These are phyloP conservation scores for Dasypogon diadema DNA, from an alignment of 2,888 invertebrate genomes.

Conservation along the genomic window DNA sequence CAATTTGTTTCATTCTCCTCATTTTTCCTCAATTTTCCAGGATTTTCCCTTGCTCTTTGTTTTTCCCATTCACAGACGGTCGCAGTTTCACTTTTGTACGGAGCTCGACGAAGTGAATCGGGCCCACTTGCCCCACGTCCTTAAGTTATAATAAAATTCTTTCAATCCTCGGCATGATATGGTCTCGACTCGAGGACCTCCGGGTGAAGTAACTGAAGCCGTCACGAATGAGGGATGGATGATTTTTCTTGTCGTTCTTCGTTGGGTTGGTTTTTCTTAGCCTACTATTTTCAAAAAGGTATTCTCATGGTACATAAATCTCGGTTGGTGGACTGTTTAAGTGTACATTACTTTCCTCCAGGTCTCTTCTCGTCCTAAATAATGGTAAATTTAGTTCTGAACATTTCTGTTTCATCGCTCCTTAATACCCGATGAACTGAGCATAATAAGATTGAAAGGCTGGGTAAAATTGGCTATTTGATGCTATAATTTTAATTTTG, in stretches of 20 bases:
- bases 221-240: constrained; percentile 25
- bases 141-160: constrained; percentile 39
- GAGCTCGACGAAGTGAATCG: background rate
- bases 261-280: background rate
- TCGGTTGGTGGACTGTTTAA: constrained; percentile 39
- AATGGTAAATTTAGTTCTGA: constrained; percentile 33
- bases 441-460: too few species aligned
- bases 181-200: background rate
- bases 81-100: background rate
- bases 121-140: constrained; percentile 41
- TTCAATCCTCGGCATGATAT: constrained; percentile 32
- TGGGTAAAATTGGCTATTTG: too few species aligned
- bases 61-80: background rate
- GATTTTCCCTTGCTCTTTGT: constrained; percentile 10
- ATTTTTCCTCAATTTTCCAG: constrained; percentile 45
- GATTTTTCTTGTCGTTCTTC: constrained; percentile 30
- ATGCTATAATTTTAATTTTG: too few species aligned
- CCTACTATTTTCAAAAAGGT: background rate
- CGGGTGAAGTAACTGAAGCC: constrained; percentile 41
- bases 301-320: constrained; percentile 11
- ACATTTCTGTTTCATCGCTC: constrained; percentile 29
- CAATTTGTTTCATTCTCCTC: constrained; percentile 48
- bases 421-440: too few species aligned
- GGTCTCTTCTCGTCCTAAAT: constrained; percentile 32
- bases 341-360: constrained; percentile 39